phyloP scores from a whole-genome alignment of 2,888 invertebrate species.

The Iphiclides podalirius region DNA sequence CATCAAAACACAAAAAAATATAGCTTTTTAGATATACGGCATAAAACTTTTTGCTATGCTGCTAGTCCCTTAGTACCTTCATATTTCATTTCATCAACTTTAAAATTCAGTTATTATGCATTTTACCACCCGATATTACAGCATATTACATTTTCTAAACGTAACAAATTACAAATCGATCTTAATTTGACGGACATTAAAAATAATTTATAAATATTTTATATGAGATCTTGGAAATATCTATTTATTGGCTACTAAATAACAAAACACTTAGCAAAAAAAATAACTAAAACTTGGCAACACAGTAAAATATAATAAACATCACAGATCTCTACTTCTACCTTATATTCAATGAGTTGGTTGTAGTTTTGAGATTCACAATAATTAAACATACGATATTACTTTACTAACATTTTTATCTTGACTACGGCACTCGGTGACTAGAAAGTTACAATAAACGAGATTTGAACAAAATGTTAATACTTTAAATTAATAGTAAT shows the following conservation, averaged over 20 bases:
- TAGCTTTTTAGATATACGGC: too few relatives aligned
- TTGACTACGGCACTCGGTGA: slow-evolving; percentile 62
- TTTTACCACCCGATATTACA: too few relatives aligned
- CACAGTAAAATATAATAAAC: slow-evolving; percentile 50
- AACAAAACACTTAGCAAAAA: slow-evolving; percentile 27
- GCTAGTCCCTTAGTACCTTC: too few relatives aligned
- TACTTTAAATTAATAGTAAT: too few relatives aligned
- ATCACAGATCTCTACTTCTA: slow-evolving; percentile 72
- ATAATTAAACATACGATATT: slow-evolving; percentile 41
- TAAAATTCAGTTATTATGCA: not conserved
- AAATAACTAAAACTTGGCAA: slow-evolving; percentile 31
- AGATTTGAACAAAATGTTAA: too few relatives aligned
- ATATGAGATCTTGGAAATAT: slow-evolving; percentile 20
- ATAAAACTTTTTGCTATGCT: too few relatives aligned
- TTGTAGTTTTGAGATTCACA: slow-evolving; percentile 56
- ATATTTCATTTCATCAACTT: slow-evolving; percentile 1
- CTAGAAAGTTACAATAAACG: not conserved
- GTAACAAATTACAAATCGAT: slow-evolving; percentile 22
- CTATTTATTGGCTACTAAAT: slow-evolving; percentile 23
- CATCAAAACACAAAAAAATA: too few relatives aligned
- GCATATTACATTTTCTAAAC: not conserved
- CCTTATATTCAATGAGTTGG: slow-evolving; percentile 56
- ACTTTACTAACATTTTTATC: slow-evolving; percentile 49
- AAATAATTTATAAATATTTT: not conserved
- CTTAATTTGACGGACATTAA: not conserved